Evolutionary conservation across 2,113 vertebrate genomes (phyloP).

Genomic region (Haemorhous mexicanus): DNA sequence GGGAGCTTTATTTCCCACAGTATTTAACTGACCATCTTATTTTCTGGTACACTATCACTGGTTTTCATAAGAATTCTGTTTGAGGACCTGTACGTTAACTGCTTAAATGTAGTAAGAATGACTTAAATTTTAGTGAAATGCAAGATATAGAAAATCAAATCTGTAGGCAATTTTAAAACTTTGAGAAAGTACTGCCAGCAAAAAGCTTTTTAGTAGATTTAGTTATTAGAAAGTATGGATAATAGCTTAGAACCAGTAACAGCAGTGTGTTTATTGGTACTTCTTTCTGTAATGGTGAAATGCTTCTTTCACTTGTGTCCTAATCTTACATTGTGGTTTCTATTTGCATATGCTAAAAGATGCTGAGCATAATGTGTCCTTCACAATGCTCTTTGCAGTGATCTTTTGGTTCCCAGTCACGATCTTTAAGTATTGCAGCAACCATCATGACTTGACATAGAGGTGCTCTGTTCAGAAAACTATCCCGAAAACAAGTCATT

Average conservation of each 20-base stretch:
- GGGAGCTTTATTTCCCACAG: not conserved
- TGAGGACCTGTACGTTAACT: not conserved
- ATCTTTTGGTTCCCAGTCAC: slow-evolving; percentile 15
- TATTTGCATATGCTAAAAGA: slow-evolving; percentile 35
- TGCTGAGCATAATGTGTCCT: not conserved
- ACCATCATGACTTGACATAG: not conserved
- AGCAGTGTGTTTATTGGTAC: not conserved
- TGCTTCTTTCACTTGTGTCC: not conserved
- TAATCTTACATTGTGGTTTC: not conserved
- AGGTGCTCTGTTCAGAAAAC: slow-evolving; percentile 41
- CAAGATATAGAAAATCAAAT: not conserved
- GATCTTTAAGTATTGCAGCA: not conserved
- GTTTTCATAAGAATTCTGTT: not conserved
- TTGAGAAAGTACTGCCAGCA: not conserved
- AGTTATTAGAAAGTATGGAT: not conserved
- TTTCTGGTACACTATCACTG: not conserved
- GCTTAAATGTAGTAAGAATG: not conserved
- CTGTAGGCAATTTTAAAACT: not conserved
- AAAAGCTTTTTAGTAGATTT: not conserved
- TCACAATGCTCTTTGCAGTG: slow-evolving; percentile 2
- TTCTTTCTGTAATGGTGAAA: not conserved
- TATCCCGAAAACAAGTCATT: slow-evolving; percentile 10
- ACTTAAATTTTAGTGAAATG: not conserved
- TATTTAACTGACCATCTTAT: not conserved
- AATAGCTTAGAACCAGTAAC: not conserved